These are phyloP conservation scores for Nomada lathburiana DNA, from an alignment of 2,888 invertebrate species.

Conservation along the genomic window DNA sequence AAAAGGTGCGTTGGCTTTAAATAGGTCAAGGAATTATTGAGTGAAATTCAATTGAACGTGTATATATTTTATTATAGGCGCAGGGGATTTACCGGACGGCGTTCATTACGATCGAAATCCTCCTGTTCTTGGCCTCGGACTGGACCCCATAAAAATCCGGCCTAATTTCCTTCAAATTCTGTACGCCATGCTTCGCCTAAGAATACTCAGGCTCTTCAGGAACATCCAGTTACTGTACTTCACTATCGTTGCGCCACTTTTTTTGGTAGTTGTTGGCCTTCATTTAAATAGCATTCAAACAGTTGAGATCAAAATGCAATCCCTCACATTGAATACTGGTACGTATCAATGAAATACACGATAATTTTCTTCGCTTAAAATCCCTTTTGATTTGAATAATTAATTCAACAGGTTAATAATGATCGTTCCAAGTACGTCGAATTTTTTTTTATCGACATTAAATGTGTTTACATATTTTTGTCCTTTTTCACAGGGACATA, in stretches of 20 bases:
- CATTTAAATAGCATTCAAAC: constrained; percentile 88
- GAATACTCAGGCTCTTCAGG: constrained; percentile 88
- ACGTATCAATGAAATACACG: constrained; percentile 35
- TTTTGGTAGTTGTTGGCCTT: constrained; percentile 89
- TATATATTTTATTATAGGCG: constrained; percentile 80
- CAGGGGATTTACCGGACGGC: constrained; percentile 84
- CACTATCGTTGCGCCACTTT: constrained; percentile 90
- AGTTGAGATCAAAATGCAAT: constrained; percentile 87
- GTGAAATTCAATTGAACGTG: not conserved
- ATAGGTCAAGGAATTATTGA: not conserved
- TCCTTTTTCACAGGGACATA: constrained; percentile 85
- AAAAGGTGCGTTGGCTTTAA: constrained; percentile 74
- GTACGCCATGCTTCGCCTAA: constrained; percentile 88
- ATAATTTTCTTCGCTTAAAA: too few relatives aligned
- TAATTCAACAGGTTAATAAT: too few relatives aligned
- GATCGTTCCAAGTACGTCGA: too few relatives aligned
- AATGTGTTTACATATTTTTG: not conserved
- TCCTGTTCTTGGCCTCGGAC: constrained; percentile 86
- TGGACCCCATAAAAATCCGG: constrained; percentile 88
- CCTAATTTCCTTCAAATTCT: constrained; percentile 88
- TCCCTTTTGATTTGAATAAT: too few relatives aligned
- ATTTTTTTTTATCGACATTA: not conserved
- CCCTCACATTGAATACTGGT: constrained; percentile 87
- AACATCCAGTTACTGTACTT: constrained; percentile 91
- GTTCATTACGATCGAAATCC: constrained; percentile 85